Conservation (phyloP, 2,113 vertebrate genomes). For the Megaceryle torquata region DNA sequence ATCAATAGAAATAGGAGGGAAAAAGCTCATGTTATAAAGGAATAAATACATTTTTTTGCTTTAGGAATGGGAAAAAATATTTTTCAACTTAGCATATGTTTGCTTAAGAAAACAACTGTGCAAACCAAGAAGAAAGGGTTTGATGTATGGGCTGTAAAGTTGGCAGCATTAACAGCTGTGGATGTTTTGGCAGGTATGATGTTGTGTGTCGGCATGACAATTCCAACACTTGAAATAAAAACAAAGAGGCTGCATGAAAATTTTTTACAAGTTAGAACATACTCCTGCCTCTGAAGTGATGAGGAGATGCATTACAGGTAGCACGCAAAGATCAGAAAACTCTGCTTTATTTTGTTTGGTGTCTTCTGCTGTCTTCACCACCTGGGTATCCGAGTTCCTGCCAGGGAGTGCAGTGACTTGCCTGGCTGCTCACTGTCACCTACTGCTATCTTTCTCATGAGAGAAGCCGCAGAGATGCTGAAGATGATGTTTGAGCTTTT, state of each 20-base stretch:
- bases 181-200: background rate
- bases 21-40: background rate
- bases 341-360: background rate
- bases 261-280: background rate
- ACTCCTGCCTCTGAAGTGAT: background rate
- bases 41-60: background rate
- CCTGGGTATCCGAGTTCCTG: background rate
- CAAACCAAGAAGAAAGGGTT: background rate
- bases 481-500: background rate
- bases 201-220: background rate
- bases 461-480: background rate
- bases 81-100: background rate
- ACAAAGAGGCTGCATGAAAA: background rate
- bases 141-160: background rate
- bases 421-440: background rate
- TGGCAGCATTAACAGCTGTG: background rate
- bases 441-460: background rate
- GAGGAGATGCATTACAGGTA: background rate
- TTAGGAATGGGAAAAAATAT: background rate
- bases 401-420: rapidly evolving
- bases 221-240: background rate
- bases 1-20: background rate
- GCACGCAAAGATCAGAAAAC: background rate
- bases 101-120: background rate
- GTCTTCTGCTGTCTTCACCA: background rate